phyloP scores from a whole-genome alignment of 2,888 invertebrate genomes.

The Cryptocephalus moraei region DNA sequence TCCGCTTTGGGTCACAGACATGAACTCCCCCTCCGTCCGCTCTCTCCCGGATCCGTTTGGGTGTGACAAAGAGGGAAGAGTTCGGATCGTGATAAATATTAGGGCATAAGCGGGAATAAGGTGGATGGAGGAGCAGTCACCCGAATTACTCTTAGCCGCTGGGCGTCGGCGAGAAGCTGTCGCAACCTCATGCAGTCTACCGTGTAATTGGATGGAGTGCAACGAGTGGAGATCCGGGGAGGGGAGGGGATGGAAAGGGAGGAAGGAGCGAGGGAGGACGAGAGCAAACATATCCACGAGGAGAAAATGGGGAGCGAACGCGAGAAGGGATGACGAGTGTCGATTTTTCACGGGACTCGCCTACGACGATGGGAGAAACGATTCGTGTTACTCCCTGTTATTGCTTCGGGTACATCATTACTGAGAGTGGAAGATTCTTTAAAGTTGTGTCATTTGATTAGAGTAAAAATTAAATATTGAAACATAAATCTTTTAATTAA shows the following conservation, averaged over 20 bases:
- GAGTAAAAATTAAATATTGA: too few species aligned
- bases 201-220: constrained; percentile 38
- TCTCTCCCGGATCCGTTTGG: too few species aligned
- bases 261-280: neutral
- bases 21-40: too few species aligned
- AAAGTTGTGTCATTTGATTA: too few species aligned
- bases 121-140: constrained; percentile 10
- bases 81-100: constrained; percentile 31
- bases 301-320: neutral
- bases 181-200: constrained; percentile 35
- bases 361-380: too few species aligned
- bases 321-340: neutral
- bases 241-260: neutral
- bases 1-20: too few species aligned
- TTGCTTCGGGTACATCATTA: too few species aligned
- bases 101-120: constrained; percentile 28
- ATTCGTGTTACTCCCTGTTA: too few species aligned
- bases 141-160: neutral
- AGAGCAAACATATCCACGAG: neutral
- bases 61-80: constrained; percentile 5
- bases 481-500: too few species aligned
- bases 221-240: constrained; percentile 25
- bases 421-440: too few species aligned
- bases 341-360: neutral
- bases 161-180: constrained; percentile 33